Conservation (phyloP, 1,140 invertebrate genomes). For the Philopotamus ludificatus region DNA sequence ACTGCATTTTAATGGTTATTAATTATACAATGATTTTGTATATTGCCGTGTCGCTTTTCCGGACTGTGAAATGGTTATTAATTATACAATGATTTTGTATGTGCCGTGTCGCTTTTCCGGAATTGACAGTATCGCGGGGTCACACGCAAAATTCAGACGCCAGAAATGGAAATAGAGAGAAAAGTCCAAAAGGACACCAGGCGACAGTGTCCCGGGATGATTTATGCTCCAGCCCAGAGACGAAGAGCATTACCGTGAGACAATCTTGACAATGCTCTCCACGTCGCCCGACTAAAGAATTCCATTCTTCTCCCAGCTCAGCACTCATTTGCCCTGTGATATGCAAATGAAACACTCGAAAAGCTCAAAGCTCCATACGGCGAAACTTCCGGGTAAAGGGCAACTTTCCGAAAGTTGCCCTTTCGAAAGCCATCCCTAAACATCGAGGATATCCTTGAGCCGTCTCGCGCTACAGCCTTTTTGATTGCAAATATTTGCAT, state of each 20-base stretch:
- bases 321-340: slow-evolving; percentile 32
- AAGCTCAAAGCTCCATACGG: slow-evolving; percentile 29
- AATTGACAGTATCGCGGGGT: too few species aligned
- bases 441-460: neutral
- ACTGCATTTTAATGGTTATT: too few species aligned
- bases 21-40: too few species aligned
- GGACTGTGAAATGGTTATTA: too few species aligned
- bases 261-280: slow-evolving; percentile 26
- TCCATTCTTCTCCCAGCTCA: slow-evolving; percentile 14
- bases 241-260: slow-evolving; percentile 34
- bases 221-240: slow-evolving; percentile 32
- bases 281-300: slow-evolving; percentile 12
- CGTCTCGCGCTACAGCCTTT: slow-evolving; percentile 9
- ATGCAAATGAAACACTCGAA: slow-evolving; percentile 33
- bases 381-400: slow-evolving; percentile 22
- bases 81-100: too few species aligned
- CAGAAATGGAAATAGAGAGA: too few species aligned
- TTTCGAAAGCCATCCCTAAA: slow-evolving; percentile 18
- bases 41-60: too few species aligned
- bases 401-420: slow-evolving; percentile 18
- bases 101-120: too few species aligned
- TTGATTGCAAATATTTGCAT: slow-evolving; percentile 36
- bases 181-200: too few species aligned
- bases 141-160: too few species aligned
- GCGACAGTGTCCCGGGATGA: slow-evolving; percentile 36